These are phyloP conservation scores for Potamarius usumacintae DNA, from an alignment of 2,113 vertebrate genomes.

Conservation along the genomic window DNA sequence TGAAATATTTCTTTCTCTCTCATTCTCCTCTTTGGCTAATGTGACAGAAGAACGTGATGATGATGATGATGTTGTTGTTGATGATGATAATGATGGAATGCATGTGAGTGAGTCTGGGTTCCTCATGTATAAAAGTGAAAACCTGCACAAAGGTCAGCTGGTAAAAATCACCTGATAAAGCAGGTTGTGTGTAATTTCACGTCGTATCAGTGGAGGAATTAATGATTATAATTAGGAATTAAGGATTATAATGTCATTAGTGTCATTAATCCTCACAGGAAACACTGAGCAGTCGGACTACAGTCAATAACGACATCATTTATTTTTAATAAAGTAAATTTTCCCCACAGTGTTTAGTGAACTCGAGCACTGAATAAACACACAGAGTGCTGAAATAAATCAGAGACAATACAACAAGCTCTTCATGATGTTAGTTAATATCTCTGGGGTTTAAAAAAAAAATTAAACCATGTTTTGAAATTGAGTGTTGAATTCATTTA, in stretches of 20 bases:
- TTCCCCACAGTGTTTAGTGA: not conserved
- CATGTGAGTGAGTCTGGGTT: not conserved
- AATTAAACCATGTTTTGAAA: not conserved
- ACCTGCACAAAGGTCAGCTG: not conserved
- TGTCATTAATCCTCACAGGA: not conserved
- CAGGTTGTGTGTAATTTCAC: not conserved
- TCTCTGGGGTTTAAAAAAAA: not conserved
- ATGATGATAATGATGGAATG: slow-evolving; percentile 5
- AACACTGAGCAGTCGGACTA: not conserved
- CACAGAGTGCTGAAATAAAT: not conserved
- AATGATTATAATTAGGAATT: no score
- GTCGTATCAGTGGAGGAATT: not conserved
- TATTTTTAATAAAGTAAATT: not conserved
- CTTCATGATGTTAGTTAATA: not conserved
- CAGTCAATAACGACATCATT: not conserved
- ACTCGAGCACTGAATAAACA: not conserved
- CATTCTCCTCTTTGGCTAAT: slow-evolving; percentile 60
- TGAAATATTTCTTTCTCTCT: slow-evolving; percentile 50
- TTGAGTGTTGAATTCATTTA: not conserved
- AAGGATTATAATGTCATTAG: not conserved
- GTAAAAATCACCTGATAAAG: not conserved
- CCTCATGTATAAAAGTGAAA: not conserved
- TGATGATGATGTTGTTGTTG: not conserved
- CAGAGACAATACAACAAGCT: not conserved
- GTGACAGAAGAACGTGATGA: slow-evolving; percentile 55